Conservation (phyloP, 2,797 vertebrate species). For the Cyclopterus lumpus region DNA sequence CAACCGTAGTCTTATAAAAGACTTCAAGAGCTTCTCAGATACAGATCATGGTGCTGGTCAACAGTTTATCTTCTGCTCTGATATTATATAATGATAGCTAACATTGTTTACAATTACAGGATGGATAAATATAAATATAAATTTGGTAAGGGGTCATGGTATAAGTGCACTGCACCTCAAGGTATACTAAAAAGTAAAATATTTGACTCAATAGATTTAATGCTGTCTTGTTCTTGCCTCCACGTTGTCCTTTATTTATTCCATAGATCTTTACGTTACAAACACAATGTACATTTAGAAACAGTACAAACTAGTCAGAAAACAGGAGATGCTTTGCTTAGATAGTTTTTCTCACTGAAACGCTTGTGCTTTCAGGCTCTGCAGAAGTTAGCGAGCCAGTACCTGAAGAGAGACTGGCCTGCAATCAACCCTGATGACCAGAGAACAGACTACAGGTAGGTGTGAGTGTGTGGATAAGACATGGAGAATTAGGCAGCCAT, state of each 20-base stretch:
- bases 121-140: background rate
- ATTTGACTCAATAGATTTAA: too few species aligned
- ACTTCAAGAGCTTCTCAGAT: background rate
- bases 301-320: background rate
- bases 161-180: too few species aligned
- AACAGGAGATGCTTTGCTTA: background rate
- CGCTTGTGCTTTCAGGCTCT: slow-evolving; percentile 86
- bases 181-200: too few species aligned
- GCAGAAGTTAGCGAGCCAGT: slow-evolving; percentile 97
- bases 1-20: background rate
- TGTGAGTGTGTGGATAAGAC: background rate
- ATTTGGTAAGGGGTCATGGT: background rate
- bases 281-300: background rate
- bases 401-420: slow-evolving; percentile 98
- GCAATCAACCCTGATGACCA: slow-evolving; percentile 92
- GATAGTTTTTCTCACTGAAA: background rate
- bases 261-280: background rate
- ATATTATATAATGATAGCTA: background rate
- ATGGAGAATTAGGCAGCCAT: background rate
- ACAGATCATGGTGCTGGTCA: background rate
- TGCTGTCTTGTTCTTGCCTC: background rate
- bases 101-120: background rate
- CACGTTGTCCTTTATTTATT: background rate
- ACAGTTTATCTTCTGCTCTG: background rate
- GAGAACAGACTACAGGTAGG: slow-evolving; percentile 93